Conservation (phyloP, 2,113 vertebrate genomes). For the Macquaria australasica region DNA sequence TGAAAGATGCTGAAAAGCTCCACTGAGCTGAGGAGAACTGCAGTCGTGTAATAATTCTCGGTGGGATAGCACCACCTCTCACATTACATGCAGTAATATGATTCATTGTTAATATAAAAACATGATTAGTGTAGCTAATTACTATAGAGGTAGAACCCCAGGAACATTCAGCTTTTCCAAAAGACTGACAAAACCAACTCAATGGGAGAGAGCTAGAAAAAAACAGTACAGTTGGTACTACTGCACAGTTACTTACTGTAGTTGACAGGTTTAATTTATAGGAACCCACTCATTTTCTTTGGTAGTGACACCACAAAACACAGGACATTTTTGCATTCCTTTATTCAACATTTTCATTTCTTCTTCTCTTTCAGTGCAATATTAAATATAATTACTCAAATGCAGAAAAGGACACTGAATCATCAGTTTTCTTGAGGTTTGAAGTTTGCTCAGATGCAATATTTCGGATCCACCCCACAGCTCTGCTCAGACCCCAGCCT, state of each 20-base stretch:
- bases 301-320: background rate
- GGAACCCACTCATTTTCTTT: background rate
- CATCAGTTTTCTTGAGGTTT: background rate
- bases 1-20: no score
- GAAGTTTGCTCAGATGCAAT: background rate
- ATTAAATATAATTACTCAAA: background rate
- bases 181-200: background rate
- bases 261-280: background rate
- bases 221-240: background rate
- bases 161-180: background rate
- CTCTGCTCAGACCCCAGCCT: constrained; percentile 47
- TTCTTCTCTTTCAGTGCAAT: background rate
- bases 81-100: background rate
- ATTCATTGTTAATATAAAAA: background rate
- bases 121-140: background rate
- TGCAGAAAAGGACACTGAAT: background rate
- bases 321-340: background rate
- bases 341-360: constrained; percentile 13
- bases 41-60: background rate
- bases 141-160: background rate
- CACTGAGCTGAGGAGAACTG: no score
- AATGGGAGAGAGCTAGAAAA: background rate
- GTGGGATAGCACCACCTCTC: background rate
- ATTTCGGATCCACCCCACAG: constrained; percentile 41
- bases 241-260: background rate